Evolutionary conservation across 2,113 vertebrate species (phyloP), one percentile per base, ranked within the genome.

Genomic region (Caracal caracal): DNA sequence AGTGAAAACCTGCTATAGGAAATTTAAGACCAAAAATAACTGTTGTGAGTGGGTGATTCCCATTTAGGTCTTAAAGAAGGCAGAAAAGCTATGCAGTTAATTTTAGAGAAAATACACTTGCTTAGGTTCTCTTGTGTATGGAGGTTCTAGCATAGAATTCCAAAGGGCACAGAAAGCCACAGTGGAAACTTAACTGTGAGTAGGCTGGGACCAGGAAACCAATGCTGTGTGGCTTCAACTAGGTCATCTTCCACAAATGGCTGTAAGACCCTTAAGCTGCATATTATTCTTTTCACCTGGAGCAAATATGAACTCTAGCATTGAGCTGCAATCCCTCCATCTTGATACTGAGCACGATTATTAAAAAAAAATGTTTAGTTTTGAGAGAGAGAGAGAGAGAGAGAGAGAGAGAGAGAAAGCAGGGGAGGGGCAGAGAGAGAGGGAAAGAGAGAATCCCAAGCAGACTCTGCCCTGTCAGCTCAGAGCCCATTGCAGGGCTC

Each of bases 11-110:
- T 90, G 22, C 47, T 79, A 2, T 37, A 16, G 87, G 47, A 85
- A 93, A 90, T 90, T 92, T 65, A 94, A 96, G 80, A 95, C 56
- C 79, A 63, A 75, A 88, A 94, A 61, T 96, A 93, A 61, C 79
- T 59, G 22, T 79, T 22, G 49, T 65, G 53, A 88, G 49, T 61
- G 43, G 33, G 24, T 90, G 87, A 79, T 91, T 95, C 47, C 30
- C 53, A 78, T 13, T 84, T 88, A 70, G 70, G 37, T 65, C 61
- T 79, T 22, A 9, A 92, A 73, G 61, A 88, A 37, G 15, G n/a
- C 59, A 94, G 75, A 79, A 95, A 93, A 75, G 4, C 30, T 68
- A 15, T 12, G 37, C 80, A 37, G 37, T 93, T 93, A 91, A 68
- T 95, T 92, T 83, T 88, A 53, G 70, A 88, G 56, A 95, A 95